A percentile compares a stretch with the other conserved stretches of the same genome.
phyloP scores from a whole-genome alignment of 2,113 vertebrate species.

The Oreochromis niloticus region DNA sequence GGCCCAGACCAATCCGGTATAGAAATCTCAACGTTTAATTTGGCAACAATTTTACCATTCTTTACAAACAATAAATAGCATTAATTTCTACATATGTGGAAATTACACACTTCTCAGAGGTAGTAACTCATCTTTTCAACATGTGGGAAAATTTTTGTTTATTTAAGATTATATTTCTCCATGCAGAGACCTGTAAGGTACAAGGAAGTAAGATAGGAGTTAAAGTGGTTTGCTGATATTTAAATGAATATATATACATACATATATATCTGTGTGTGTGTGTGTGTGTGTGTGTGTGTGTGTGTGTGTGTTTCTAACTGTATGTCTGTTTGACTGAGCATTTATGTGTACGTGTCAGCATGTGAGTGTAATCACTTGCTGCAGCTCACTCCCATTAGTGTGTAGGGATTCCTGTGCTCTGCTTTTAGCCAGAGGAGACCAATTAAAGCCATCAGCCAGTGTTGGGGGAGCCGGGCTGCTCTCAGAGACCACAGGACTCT shows the following conservation, averaged over 20 bases:
- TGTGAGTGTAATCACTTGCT: background rate
- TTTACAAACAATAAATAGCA: background rate
- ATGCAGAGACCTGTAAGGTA: no score
- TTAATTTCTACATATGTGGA: background rate
- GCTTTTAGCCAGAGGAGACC: conserved; percentile 40
- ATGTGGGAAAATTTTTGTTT: background rate
- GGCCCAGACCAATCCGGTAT: background rate
- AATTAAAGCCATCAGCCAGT: conserved; percentile 53
- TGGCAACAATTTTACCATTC: background rate
- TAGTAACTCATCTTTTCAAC: background rate
- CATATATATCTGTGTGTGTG: no score
- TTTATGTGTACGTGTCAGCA: background rate
- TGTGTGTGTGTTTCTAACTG: background rate
- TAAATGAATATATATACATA: background rate
- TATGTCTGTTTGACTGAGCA: background rate
- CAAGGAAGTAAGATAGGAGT: background rate
- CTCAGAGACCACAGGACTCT: conserved; percentile 18
- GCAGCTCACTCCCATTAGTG: conserved; percentile 26
- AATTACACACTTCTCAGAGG: background rate
- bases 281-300: background rate
- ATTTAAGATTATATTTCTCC: no score
- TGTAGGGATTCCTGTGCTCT: conserved; percentile 14
- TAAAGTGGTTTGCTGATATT: background rate
- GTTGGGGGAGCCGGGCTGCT: conserved; percentile 13
- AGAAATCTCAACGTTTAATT: background rate